Conservation (phyloP, 2,888 invertebrate genomes). For the Molorchus minor region DNA sequence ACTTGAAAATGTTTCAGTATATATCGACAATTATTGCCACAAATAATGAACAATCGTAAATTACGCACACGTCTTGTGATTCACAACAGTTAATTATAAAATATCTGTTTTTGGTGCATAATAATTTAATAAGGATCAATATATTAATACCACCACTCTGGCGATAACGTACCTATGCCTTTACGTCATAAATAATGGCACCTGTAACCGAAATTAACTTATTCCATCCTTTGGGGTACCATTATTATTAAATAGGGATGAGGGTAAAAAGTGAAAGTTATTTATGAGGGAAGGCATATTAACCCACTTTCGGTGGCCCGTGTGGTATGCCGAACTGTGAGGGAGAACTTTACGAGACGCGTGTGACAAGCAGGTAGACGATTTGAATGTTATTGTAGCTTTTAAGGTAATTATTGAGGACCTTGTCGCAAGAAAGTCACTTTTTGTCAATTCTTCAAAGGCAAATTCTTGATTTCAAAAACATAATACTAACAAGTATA, state of each 20-base stretch:
- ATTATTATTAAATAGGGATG: conserved; percentile 30
- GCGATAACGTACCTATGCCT: conserved; percentile 31
- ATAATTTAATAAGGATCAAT: conserved; percentile 46
- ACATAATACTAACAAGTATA: no score
- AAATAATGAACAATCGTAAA: conserved; percentile 8
- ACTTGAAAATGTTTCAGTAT: no score
- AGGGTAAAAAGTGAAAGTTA: conserved; percentile 38
- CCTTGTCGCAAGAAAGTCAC: no score
- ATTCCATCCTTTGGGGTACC: conserved; percentile 34
- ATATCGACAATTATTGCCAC: no score
- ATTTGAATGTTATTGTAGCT: not conserved
- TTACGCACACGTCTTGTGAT: conserved; percentile 13
- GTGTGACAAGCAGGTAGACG: not conserved
- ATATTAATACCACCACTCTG: conserved; percentile 40
- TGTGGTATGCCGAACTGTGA: not conserved
- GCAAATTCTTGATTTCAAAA: no score
- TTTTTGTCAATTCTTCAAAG: no score
- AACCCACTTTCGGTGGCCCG: conserved; percentile 1
- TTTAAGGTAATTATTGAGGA: no score
- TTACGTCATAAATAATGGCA: conserved; percentile 40
- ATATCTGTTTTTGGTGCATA: conserved; percentile 27
- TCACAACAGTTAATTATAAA: conserved; percentile 13
- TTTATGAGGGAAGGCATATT: conserved; percentile 32
- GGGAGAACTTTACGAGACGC: not conserved
- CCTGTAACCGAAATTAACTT: conserved; percentile 44